Percentiles rank a stretch among this genome's conserved stretches.
These are phyloP conservation scores for Centropristis striata DNA, from an alignment of 2,113 vertebrate species.

Conservation along the genomic window DNA sequence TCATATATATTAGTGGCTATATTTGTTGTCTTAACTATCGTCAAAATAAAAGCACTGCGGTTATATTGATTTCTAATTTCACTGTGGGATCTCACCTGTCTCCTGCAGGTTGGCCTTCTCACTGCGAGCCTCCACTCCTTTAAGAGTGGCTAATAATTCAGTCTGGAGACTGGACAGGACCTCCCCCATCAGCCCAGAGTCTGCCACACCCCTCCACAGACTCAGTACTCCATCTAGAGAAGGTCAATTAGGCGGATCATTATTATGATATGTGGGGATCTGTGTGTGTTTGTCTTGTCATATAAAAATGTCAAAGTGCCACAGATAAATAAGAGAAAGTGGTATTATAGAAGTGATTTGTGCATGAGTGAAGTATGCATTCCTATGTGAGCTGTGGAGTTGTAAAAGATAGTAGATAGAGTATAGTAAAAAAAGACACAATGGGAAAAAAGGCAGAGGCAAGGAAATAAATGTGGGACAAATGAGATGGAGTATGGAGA, in stretches of 20 bases:
- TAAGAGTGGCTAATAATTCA: constrained; percentile 90
- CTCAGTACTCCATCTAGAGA: constrained; percentile 89
- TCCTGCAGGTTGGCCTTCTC: constrained; percentile 89
- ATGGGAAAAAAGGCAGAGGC: constrained; percentile 1
- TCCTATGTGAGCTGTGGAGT: neutral
- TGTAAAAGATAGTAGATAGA: too few relatives aligned
- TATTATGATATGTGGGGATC: constrained; percentile 8
- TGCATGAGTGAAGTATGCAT: neutral
- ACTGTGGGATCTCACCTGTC: constrained; percentile 85
- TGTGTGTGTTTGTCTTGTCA: constrained; percentile 21
- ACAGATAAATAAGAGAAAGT: neutral
- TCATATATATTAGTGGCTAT: too few relatives aligned
- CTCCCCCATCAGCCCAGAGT: constrained; percentile 93
- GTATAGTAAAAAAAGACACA: constrained; percentile 1
- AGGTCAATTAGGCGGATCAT: constrained; percentile 5
- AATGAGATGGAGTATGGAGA: constrained; percentile 29
- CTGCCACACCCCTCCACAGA: constrained; percentile 94
- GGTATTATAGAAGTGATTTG: neutral
- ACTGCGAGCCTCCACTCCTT: constrained; percentile 89
- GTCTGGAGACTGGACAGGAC: constrained; percentile 94
- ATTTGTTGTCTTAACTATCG: too few relatives aligned
- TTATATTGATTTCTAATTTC: too few relatives aligned
- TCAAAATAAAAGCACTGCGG: too few relatives aligned
- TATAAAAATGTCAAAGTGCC: constrained; percentile 4
- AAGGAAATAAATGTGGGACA: constrained; percentile 24